Percentiles rank a stretch among this genome's conserved stretches.
These are phyloP conservation scores for Aphis gossypii DNA, from an alignment of 1,140 invertebrate species.

Conservation along the genomic window DNA sequence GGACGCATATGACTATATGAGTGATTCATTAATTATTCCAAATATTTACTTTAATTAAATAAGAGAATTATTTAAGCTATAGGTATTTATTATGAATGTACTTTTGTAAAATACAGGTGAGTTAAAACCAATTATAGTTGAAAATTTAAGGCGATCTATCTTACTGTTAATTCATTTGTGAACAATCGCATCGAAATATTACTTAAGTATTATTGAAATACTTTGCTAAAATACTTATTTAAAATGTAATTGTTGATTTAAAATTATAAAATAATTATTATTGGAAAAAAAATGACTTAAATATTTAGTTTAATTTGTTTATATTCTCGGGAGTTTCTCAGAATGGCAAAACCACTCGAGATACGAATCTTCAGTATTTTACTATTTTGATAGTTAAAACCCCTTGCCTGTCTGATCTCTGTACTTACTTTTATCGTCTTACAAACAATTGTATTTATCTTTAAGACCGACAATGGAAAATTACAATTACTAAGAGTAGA, in stretches of 20 bases:
- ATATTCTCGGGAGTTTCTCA: neutral
- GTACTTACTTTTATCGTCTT: neutral
- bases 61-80: neutral
- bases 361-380: neutral
- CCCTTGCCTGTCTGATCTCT: neutral
- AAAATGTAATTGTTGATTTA: neutral
- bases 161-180: neutral
- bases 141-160: neutral
- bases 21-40: neutral
- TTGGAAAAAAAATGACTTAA: neutral
- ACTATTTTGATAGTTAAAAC: neutral
- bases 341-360: neutral
- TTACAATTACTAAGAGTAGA: neutral
- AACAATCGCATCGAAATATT: neutral
- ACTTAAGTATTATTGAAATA: neutral
- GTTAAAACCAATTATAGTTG: neutral
- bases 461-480: neutral
- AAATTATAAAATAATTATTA: neutral
- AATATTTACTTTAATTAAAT: neutral
- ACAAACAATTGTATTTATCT: neutral
- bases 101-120: neutral
- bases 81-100: neutral
- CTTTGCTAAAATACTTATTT: neutral
- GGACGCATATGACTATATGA: neutral
- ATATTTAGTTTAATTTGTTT: neutral